Evolutionary conservation across 1,140 invertebrate genomes (phyloP), one percentile per base, ranked within the genome.

Genomic region (Hesperophylax magnus): DNA sequence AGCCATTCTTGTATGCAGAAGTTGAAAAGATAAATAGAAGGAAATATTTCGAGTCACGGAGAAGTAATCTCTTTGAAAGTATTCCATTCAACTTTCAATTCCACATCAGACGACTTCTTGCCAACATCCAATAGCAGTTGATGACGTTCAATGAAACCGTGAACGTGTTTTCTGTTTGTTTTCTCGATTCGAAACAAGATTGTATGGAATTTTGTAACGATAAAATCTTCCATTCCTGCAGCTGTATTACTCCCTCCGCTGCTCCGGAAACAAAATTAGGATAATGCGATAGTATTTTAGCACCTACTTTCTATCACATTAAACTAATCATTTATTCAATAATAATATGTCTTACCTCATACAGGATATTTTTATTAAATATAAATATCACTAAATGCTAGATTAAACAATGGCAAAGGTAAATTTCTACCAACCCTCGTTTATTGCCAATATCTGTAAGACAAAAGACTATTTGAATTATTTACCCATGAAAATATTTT

Each of bases 111-210:
- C n/a, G 56, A 58, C 56, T 58, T 58, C 56, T 58, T 58, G 20
- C 56, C 20, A 65, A 65, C 61, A 65, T 58, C n/a, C 56, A 65
- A 27, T 65, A 65, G 61, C 39, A 47, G 22, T 31, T 31, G 22
- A 71, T 71, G 47, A 18, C 47, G 67, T 52, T 71, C 67, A 22
- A 52, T 39, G 39, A 52, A 71, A 47, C 34, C 31, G 34, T 71
- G 31, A 71, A 71, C 39, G 67, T 71, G 67, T 71, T 71, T 31
- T 71, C 34, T 71, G 39, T 71, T 71, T 71, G 18, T 71, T 71
- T 71, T 71, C 67, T 47, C 34, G n/a, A 52, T 71, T 71, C 39
- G 34, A 71, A 20, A 20, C 34, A 47, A 47, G 17, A 71, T 71
- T 71, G 39, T 47, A 52, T 52, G 67, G 67, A 71, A 34, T 71